phyloP scores from a whole-genome alignment of 1,140 invertebrate species.

The Leptestheria dahalacensis region DNA sequence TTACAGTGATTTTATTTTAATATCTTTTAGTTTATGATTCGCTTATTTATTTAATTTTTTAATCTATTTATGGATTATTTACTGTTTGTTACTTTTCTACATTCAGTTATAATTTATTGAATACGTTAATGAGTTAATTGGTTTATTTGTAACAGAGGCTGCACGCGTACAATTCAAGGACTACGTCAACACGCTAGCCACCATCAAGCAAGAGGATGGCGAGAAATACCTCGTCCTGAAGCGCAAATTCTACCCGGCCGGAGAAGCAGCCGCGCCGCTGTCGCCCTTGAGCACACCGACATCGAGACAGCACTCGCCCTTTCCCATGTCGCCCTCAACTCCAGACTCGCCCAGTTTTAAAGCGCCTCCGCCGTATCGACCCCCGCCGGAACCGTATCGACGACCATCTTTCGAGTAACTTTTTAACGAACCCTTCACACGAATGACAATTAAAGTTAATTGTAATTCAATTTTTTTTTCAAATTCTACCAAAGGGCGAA shows the following conservation, averaged over 20 bases:
- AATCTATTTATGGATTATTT: no score
- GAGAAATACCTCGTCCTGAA: slow-evolving; percentile 72
- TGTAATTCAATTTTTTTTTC: no score
- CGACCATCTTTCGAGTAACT: not conserved
- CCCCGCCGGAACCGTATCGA: slow-evolving; percentile 22
- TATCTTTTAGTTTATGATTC: no score
- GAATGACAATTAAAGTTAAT: no score
- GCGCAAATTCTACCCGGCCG: slow-evolving; percentile 45
- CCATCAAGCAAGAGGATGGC: slow-evolving; percentile 47
- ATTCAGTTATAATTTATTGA: no score
- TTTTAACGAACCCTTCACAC: no score
- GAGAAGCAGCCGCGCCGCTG: slow-evolving; percentile 19
- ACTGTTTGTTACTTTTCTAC: no score
- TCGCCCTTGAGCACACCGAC: slow-evolving; percentile 15
- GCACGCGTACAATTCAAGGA: slow-evolving; percentile 75
- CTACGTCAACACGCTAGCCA: slow-evolving; percentile 73
- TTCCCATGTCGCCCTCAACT: slow-evolving; percentile 20
- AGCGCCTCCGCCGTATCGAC: slow-evolving; percentile 47
- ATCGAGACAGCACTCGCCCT: slow-evolving; percentile 15
- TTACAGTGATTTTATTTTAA: no score
- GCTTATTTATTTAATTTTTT: no score
- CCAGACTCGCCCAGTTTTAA: slow-evolving; percentile 27
- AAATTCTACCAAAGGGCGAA: no score
- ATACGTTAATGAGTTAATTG: no score
- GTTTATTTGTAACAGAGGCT: slow-evolving; percentile 54